Evolutionary conservation across 2,888 invertebrate genomes (phyloP).

Genomic region (Brassicogethes aeneus): DNA sequence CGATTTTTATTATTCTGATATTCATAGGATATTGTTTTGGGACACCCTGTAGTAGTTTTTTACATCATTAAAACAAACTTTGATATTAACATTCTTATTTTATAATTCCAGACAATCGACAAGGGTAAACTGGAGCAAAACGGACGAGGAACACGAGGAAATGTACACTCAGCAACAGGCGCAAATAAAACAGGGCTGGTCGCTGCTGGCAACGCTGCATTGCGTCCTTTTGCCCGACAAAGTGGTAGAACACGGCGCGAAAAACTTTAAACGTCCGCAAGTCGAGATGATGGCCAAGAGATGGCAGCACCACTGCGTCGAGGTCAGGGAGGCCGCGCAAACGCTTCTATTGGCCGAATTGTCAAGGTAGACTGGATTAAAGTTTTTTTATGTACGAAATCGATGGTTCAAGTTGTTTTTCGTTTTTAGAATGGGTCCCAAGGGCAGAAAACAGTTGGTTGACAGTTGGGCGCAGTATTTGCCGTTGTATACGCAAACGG

Average conservation of each 20-base stretch:
- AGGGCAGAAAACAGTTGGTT: conserved; percentile 85
- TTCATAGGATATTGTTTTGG: no score
- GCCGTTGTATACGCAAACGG: conserved; percentile 76
- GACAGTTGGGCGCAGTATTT: conserved; percentile 95
- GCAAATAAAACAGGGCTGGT: conserved; percentile 97
- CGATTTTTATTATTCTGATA: no score
- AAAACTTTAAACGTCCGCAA: conserved; percentile 85
- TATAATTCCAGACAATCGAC: conserved; percentile 62
- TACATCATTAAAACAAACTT: no score
- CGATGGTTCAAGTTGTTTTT: conserved; percentile 3
- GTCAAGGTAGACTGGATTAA: conserved; percentile 23
- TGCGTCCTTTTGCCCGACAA: conserved; percentile 94
- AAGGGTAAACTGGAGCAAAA: conserved; percentile 57
- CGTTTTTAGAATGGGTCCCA: conserved; percentile 61
- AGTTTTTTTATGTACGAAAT: conserved; percentile 2
- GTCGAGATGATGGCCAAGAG: conserved; percentile 95
- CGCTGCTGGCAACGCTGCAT: conserved; percentile 88
- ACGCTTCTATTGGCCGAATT: conserved; percentile 91
- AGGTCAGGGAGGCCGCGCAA: conserved; percentile 95
- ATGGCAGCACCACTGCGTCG: conserved; percentile 98
- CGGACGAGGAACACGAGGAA: conserved; percentile 76
- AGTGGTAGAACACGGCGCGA: conserved; percentile 59
- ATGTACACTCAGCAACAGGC: conserved; percentile 78
- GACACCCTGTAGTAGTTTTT: no score
- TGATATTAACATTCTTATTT: no score